Percentiles rank a stretch among this genome's conserved stretches.
Conservation (phyloP, 1,140 invertebrate species). For the Antheraea pernyi region DNA sequence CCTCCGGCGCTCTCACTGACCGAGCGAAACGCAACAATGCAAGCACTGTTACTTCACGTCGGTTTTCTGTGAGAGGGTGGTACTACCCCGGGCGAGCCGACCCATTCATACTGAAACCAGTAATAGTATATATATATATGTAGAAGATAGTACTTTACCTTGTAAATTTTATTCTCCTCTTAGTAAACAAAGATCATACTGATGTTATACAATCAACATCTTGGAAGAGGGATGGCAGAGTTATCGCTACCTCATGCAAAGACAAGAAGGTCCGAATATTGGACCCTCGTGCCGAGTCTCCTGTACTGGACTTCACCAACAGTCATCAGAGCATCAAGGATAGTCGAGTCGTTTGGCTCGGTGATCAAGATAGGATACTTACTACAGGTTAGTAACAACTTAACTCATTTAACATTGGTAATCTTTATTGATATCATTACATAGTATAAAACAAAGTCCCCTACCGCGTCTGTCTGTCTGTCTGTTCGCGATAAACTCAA, state of each 20-base stretch:
- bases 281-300: conserved; percentile 85
- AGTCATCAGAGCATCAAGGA: conserved; percentile 95
- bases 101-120: too few species aligned
- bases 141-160: neutral
- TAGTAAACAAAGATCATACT: conserved; percentile 87
- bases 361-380: conserved; percentile 88
- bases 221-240: conserved; percentile 90
- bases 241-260: conserved; percentile 87
- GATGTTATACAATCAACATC: conserved; percentile 92
- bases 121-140: too few species aligned
- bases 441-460: too few species aligned
- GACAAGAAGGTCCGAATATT: conserved; percentile 91
- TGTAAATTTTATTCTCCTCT: neutral
- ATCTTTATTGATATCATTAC: too few species aligned
- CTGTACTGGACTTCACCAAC: conserved; percentile 83
- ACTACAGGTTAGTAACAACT: conserved; percentile 83
- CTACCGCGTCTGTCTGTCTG: too few species aligned
- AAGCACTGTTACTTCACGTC: too few species aligned
- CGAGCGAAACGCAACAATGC: too few species aligned
- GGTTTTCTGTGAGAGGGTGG: too few species aligned
- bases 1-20: too few species aligned
- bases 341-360: conserved; percentile 93
- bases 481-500: too few species aligned
- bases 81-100: too few species aligned
- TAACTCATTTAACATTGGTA: neutral